These are phyloP conservation scores for Neomonachus schauinslandi DNA, from an alignment of 2,113 vertebrate genomes.

Conservation along the genomic window DNA sequence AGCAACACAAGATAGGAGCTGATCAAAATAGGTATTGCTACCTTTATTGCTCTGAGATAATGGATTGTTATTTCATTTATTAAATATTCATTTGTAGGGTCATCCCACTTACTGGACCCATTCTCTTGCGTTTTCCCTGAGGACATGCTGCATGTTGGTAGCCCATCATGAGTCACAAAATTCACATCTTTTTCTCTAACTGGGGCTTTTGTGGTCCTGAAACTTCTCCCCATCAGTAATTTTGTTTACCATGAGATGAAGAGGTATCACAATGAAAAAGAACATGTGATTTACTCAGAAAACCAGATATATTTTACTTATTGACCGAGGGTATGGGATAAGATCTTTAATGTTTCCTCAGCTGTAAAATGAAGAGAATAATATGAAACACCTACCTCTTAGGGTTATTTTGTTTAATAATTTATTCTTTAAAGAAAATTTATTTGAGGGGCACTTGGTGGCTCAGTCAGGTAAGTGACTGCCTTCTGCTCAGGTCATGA, in stretches of 20 bases:
- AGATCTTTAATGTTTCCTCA: not conserved
- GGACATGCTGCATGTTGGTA: not conserved
- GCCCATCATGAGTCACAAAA: not conserved
- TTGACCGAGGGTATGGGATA: not conserved
- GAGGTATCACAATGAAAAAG: not conserved
- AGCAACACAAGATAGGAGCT: not conserved
- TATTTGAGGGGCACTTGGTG: not conserved
- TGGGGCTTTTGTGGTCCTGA: not conserved
- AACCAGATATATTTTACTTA: not conserved
- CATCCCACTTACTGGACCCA: not conserved
- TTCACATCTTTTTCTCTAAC: not conserved
- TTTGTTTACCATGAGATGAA: not conserved
- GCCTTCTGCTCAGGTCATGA: too few relatives aligned
- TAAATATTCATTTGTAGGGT: not conserved
- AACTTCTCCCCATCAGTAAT: not conserved
- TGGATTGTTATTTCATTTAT: not conserved
- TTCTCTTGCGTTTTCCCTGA: not conserved
- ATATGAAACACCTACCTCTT: not conserved
- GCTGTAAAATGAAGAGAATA: not conserved
- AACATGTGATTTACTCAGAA: not conserved
- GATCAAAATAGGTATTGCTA: not conserved
- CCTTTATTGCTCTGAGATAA: not conserved
- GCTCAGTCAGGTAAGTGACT: too few relatives aligned
- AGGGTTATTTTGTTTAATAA: not conserved
- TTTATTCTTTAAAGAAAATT: not conserved